Evolutionary conservation across 2,113 vertebrate species (phyloP).

Genomic region (Dromaius novaehollandiae): DNA sequence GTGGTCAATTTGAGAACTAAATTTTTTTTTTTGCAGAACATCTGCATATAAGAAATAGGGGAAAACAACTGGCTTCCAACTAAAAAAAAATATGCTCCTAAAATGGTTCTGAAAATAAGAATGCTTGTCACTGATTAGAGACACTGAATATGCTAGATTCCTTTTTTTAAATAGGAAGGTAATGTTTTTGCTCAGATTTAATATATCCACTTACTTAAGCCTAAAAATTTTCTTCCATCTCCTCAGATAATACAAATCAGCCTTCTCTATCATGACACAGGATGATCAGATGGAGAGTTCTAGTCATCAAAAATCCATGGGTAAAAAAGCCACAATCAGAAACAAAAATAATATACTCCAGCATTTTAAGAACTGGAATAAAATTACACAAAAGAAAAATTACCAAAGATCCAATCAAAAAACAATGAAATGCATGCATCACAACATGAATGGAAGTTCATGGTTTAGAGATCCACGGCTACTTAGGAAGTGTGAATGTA

Average conservation of each 20-base stretch:
- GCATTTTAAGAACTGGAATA: background rate
- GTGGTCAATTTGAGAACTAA: background rate
- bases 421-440: background rate
- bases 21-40: background rate
- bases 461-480: background rate
- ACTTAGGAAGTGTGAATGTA: background rate
- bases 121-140: background rate
- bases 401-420: background rate
- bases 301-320: background rate
- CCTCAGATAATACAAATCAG: background rate
- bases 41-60: background rate
- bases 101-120: background rate
- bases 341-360: background rate
- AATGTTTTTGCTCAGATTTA: background rate
- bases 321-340: background rate
- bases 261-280: background rate
- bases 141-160: background rate
- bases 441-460: background rate
- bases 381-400: background rate
- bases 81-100: background rate
- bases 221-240: slow-evolving; percentile 3
- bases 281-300: background rate
- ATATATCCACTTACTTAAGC: background rate
- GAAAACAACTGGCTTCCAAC: background rate
- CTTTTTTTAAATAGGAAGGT: background rate